Percentiles rank a stretch among this genome's conserved stretches.
Evolutionary conservation across 2,888 invertebrate species (phyloP).

Genomic region (Thera britannica): DNA sequence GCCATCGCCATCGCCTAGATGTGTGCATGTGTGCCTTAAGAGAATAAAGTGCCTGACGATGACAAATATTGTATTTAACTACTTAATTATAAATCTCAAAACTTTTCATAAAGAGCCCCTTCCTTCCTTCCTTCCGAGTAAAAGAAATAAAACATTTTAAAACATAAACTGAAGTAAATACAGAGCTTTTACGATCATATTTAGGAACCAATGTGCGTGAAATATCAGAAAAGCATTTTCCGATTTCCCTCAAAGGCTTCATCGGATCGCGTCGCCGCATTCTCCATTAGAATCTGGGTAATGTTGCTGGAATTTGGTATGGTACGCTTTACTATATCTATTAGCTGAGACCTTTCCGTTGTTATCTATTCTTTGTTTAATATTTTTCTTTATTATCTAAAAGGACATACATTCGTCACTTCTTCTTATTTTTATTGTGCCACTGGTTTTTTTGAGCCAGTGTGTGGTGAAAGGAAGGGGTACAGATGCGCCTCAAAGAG

Average conservation of each 20-base stretch:
- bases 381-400: not conserved
- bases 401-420: too few relatives aligned
- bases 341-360: constrained; percentile 28
- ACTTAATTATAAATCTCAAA: too few relatives aligned
- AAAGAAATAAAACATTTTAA: not conserved
- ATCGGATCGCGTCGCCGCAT: constrained; percentile 46
- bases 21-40: too few relatives aligned
- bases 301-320: constrained; percentile 43
- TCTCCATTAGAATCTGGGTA: constrained; percentile 15
- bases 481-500: too few relatives aligned
- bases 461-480: too few relatives aligned
- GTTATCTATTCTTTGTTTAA: constrained; percentile 20
- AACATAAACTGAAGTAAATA: not conserved
- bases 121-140: not conserved
- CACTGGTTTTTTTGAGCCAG: too few relatives aligned
- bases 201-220: constrained; percentile 24
- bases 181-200: constrained; percentile 27
- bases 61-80: too few relatives aligned
- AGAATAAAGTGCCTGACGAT: too few relatives aligned
- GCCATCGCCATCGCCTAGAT: too few relatives aligned
- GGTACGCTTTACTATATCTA: constrained; percentile 16
- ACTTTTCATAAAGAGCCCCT: not conserved
- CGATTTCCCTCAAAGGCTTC: constrained; percentile 45
- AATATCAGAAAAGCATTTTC: constrained; percentile 41
- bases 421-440: too few relatives aligned